Evolutionary conservation across 2,113 vertebrate genomes (phyloP), one percentile per base, ranked within the genome.

Genomic region (Corynorhinus townsendii): DNA sequence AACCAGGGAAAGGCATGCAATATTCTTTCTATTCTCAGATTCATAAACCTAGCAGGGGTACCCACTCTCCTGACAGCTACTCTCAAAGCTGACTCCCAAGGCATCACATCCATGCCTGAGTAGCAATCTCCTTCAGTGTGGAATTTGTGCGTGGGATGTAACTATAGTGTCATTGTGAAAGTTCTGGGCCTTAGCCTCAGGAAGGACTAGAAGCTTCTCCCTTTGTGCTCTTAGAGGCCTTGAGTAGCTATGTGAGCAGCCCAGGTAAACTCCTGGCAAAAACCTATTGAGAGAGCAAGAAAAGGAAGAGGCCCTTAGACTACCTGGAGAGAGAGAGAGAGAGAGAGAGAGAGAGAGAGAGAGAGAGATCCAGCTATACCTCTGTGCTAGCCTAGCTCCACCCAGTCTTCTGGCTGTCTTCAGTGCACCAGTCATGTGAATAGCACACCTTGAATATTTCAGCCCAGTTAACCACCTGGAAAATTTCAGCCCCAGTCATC

Each of bases 361-460:
- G 5, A 69, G 54, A 47, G 28, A 5, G 2, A 28, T 2, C 14
- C n/a, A 56, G 19, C 3, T 3, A 38, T 38, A 7, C 35, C 17
- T 8, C 3, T 11, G 1, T 2, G 47, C 33, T 69, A 20, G 4
- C 17, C 64, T 45, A 10, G 3, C 64, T 45, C 0, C 5, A 15
- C 33, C 54, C 16, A 10, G 19, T 38, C 9, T 68, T 94, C n/a
- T n/a, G 28, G 9, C 47, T 84, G 19, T 16, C 9, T 45, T 38
- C 52, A 35, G 45, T 4, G 8, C 1, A 24, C 3, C 14, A 52
- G 11, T 24, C 28, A 59, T 26, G 11, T 71, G 35, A 64, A 11
- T 72, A 22, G 19, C 66, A 28, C 93, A n/a, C 11, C 47, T 82
- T 35, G 26, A 52, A 68, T 22, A 64, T 30, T 73, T 88, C n/a